Evolutionary conservation across 2,113 vertebrate genomes (phyloP).

Genomic region (Callithrix jacchus): DNA sequence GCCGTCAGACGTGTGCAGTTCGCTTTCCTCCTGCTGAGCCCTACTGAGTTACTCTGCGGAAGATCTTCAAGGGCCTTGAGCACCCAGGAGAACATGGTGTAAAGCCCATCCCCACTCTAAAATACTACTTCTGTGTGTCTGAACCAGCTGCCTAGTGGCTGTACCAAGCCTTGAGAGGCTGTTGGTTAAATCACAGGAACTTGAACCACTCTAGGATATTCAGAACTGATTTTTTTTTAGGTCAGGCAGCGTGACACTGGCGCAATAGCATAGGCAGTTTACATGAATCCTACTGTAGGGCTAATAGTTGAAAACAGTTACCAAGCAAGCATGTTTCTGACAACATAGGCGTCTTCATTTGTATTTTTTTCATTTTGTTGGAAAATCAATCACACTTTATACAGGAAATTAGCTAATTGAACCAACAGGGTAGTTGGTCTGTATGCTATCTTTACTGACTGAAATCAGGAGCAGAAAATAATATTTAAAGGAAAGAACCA

Average conservation of each 20-base stretch:
- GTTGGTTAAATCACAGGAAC: background rate
- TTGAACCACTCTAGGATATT: background rate
- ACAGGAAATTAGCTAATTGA: background rate
- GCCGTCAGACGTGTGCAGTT: accelerated
- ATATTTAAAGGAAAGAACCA: background rate
- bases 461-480: background rate
- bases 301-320: background rate
- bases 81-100: background rate
- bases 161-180: background rate
- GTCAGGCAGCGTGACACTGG: background rate
- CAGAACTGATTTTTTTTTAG: background rate
- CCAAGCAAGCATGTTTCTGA: background rate
- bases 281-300: too few species aligned
- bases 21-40: accelerated
- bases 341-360: background rate
- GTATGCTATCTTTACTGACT: background rate
- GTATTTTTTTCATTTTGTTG: background rate
- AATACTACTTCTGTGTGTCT: background rate
- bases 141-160: background rate
- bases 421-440: background rate
- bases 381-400: background rate
- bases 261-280: too few species aligned
- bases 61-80: background rate
- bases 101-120: background rate
- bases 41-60: accelerated